Evolutionary conservation across 2,113 vertebrate genomes (phyloP), one percentile per base, ranked within the genome.

Genomic region (Rhineura floridana): DNA sequence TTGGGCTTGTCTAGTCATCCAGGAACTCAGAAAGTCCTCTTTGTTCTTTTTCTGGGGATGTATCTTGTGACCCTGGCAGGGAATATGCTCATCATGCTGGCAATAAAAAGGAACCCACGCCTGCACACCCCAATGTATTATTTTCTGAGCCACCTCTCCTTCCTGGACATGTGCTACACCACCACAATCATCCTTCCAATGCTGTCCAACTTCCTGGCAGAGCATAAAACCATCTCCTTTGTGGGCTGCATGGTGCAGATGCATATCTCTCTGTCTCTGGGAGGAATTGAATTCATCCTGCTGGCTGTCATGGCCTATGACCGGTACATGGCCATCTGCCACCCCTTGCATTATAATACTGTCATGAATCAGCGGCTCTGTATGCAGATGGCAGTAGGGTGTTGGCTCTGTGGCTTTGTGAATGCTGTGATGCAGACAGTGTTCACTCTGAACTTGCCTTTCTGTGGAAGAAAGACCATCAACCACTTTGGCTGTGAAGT

Each of bases 401-500:
- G 85, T 30, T 94, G 93, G 30, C 55, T 92, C 73, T 88, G 78
- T 81, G 90, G 92, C n/a, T 92, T 90, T 48, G 36, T 95, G 72
- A 93, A 85, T 52, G 91, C 90, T 46, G 79, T 93, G 17, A 70
- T 94, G 21, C 88, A 90, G 72, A 84, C 87, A 39, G 90, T 81
- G 30, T 89, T 89, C 28, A 93, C 90, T 0, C 88, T 93, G 30
- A 85, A 87, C 23, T 90, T 93, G 87, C 88, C 86, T 8, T 94
- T 92, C 75, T 93, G 87, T 90, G 85, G 87, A 3, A 87, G 69
- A 10, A 39, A 79, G 39, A 86, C 88, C 33, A 94, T 93, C 2
- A 88, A 93, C 90, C 93, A 92, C 44, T 94, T 95, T 85, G 94
- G 88, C 72, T 94, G 92, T 88, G 93, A 93, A 28, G 85, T 90